Evolutionary conservation across 2,888 invertebrate species (phyloP), one percentile per base, ranked within the genome.

Genomic region (Agrotis puta): DNA sequence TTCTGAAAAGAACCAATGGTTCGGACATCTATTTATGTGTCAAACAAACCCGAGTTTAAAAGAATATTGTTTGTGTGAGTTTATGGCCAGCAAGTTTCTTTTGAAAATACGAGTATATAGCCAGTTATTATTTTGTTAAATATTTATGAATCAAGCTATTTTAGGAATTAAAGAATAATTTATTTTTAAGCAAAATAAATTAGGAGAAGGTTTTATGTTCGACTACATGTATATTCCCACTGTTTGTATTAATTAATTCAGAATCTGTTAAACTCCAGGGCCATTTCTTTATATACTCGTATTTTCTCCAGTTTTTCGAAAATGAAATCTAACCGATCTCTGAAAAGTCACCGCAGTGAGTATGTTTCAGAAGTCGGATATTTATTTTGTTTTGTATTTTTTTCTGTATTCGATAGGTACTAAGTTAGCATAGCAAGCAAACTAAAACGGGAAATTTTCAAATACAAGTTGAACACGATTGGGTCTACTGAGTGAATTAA

Each of bases 21-120:
- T 74, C 53, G 74, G 66, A 80, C 57, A 81, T 82, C 77, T 81
- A 79, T 82, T 83, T 76, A 76, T 75, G 70, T 75, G 74, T 73
- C 65, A 70, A 59, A 64, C 64, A 27, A 24, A 51, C 39, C 50
- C 45, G 14, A 63, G 22, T 63, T 81, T 33, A 13, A 13, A 58
- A 58, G 56, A 68, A 77, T 58, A 54, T 81, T 57, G 33, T 45
- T 9, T 51, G 27, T 24, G 33, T 47, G 22, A 0, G 43, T 20
- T 33, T 56, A 24, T 24, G 43, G 20, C 18, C n/a, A 58, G 6
- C 51, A 45, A 56, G 24, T 68, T 77, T 50, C 43, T 53, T 77
- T 50, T 11, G 7, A 0, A 68, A 22, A n/a, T 27, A 22, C 0
- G n/a, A n/a, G n/a, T 39, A 2, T 4, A 39, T 9, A 1, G 43